Conservation (phyloP, 2,797 vertebrate species). For the Rhinella marina region DNA sequence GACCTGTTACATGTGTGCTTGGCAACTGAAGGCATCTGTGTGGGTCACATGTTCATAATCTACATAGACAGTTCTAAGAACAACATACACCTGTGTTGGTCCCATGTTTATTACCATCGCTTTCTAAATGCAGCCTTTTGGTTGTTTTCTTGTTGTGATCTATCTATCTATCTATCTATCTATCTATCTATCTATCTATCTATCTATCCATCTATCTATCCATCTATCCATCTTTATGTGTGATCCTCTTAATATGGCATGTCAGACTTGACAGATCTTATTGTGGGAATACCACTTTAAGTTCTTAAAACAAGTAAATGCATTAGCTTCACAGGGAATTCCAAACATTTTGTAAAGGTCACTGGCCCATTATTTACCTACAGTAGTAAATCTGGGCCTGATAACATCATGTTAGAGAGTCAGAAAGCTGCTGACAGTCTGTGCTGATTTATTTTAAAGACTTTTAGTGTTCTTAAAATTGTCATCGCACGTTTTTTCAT, state of each 20-base stretch:
- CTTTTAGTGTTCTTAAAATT: neutral
- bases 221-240: too few relatives aligned
- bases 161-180: too few relatives aligned
- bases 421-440: neutral
- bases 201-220: too few relatives aligned
- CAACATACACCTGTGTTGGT: too few relatives aligned
- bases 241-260: neutral
- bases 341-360: conserved; percentile 11
- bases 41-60: too few relatives aligned
- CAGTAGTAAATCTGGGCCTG: neutral
- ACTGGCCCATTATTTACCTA: neutral
- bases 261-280: neutral
- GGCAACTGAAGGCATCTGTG: too few relatives aligned
- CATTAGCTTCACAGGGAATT: neutral
- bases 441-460: neutral
- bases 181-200: too few relatives aligned
- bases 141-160: too few relatives aligned
- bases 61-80: too few relatives aligned
- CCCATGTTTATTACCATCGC: too few relatives aligned
- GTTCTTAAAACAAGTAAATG: neutral
- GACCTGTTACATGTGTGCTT: too few relatives aligned
- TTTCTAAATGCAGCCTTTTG: too few relatives aligned
- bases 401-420: neutral
- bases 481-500: neutral
- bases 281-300: neutral